Percentiles rank a stretch among this genome's conserved stretches.
phyloP scores from a whole-genome alignment of 2,888 invertebrate species.

The Autographa pulchrina region DNA sequence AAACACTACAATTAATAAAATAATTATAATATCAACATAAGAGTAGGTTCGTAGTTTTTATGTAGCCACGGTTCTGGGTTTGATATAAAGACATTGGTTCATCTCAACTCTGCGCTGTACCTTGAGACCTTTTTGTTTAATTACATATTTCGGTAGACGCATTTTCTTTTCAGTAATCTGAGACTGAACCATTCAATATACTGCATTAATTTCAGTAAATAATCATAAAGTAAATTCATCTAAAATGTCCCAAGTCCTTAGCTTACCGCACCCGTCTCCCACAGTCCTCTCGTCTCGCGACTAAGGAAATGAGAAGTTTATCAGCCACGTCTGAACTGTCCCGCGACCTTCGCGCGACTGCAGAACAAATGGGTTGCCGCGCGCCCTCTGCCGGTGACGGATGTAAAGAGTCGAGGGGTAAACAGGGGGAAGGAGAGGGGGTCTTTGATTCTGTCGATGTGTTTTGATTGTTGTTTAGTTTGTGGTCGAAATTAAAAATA shows the following conservation, averaged over 20 bases:
- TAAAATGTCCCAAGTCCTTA: constrained; percentile 16
- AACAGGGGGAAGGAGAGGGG: background rate
- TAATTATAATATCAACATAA: too few species aligned
- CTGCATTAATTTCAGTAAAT: too few species aligned
- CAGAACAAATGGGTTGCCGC: constrained; percentile 21
- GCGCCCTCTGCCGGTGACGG: background rate
- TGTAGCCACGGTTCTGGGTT: too few species aligned
- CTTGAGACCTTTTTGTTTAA: too few species aligned
- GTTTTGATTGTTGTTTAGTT: background rate
- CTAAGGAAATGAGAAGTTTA: constrained; percentile 46
- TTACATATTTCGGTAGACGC: too few species aligned
- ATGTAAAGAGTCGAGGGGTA: background rate
- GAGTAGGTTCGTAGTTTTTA: too few species aligned
- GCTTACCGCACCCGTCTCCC: background rate
- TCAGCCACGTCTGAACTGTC: constrained; percentile 30
- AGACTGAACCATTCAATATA: too few species aligned
- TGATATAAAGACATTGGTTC: too few species aligned
- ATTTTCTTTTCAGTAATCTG: too few species aligned
- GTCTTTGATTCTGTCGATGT: background rate
- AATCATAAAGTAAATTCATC: background rate
- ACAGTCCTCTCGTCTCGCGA: constrained; percentile 37
- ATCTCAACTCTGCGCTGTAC: too few species aligned
- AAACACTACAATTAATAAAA: too few species aligned
- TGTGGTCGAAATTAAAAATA: background rate
- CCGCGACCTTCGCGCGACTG: constrained; percentile 35